Evolutionary conservation across 2,113 vertebrate genomes (phyloP), one percentile per base, ranked within the genome.

Genomic region (Sander vitreus): DNA sequence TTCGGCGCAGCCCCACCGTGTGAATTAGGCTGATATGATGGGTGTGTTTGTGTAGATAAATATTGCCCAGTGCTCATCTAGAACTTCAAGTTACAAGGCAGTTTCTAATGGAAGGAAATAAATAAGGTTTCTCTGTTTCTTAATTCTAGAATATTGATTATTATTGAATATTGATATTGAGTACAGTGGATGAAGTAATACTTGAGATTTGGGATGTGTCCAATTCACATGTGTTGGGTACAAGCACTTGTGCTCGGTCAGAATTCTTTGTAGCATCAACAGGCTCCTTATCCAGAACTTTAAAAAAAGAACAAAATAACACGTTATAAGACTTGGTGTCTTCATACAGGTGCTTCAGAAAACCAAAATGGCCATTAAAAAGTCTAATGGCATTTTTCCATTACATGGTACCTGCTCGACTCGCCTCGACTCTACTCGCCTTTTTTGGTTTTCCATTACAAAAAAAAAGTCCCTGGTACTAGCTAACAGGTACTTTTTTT

Each of bases 181-280:
- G 27, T 3, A 11, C 30, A 71, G 23, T n/a, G 12, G 16, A 33
- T 58, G 6, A 71, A 36, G 23, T 50, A 80, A 48, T 93, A 96
- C 96, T 47, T 72, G 80, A 68, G n/a, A 55, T 76, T 39, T 93
- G 90, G 16, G 95, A 91, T 7, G 93, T 47, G 1, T 96, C 95
- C 80, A 95, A 81, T 90, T 96, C 93, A 91, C 97, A 99, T 0
- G 97, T 98, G 71, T 99, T 96, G 18, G 97, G 94, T 5, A 97
- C 97, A 1, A 99, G 91, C 69, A 98, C 87, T 64, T 96, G 95
- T 72, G 78, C 80, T 90, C 92, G 85, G 89, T 78, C 68, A 91
- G 53, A n/a, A 67, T 47, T 85, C 95, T 96, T 86, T n/a, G 58
- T 43, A n/a, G 83, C 45, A 83, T 80, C 47, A 1, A 75, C 70